Base-by-base conservation (phyloP, 64 coral and sea anemone genomes). In the Catalaphyllia jardinei region DNA sequence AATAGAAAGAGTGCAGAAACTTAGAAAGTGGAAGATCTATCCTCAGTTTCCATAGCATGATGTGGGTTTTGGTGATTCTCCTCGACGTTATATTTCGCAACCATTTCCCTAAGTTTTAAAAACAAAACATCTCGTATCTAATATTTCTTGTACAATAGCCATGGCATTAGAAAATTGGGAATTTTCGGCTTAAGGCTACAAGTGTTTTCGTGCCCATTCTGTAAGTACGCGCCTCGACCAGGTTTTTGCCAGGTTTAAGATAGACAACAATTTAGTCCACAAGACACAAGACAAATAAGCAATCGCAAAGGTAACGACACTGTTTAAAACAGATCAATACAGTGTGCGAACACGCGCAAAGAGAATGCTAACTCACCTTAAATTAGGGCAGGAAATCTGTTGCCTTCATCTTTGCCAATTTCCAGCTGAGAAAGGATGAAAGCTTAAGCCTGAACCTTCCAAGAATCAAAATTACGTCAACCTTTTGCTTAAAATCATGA, bases 381-480 rank as follows among this genome's bases (percentile, higher is more conserved):
- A 25, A n/a, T 65, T 50, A 69, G n/a, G 81, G 60, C 24, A 27
- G 18, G 60, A 85, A n/a, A 4, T 42, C 29, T 15, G 63, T 71
- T 50, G 69, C 38, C 62, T 85, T 42, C 81, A 85, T 85, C 62
- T 11, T 35, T 62, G n/a, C 1, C 12, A 11, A 77, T 52, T 77
- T 77, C 19, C 16, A 9, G 31, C 25, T 51, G 62, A 31, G 8
- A 85, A 15, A 19, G 4, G 10, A 25, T 24, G 10, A 71, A 85
- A 25, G 19, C 46, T 71, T 22, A 85, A 85, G 50, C 62, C 62
- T 25, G 29, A 65, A 62, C 30, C 28, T 19, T 49, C 13, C 4
- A 57, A 79, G 62, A 51, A 51, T 49, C 38, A 67, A 50, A 71
- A 85, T 85, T 85, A 85, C 81, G 81, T 85, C 81, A 85, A 85